Base-by-base conservation (phyloP, 2,113 vertebrate genomes). In the Urocynchramus pylzowi region DNA sequence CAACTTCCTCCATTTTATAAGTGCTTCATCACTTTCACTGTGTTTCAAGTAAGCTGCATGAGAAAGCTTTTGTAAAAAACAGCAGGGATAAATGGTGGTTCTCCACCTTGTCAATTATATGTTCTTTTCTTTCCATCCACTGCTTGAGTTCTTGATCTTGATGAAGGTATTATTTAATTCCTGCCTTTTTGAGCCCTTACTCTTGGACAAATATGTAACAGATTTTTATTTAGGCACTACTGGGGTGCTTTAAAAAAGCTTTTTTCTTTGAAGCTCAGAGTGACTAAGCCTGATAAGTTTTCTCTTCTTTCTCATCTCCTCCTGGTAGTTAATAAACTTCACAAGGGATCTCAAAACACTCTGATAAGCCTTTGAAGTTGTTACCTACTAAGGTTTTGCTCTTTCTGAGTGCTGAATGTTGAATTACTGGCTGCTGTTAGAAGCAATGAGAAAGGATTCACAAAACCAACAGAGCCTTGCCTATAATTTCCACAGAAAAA, bases 401-500 rank as follows among this genome's bases (percentile, higher is more conserved):
- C 59, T 92, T 87, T 96, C 33, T 87, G 71, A 82, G 69, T 50
- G 18, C 75, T 70, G 57, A 84, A 80, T 13, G 1, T 24, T 35
- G 67, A 97, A 47, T 64, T 90, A 61, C 74, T 68, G 57, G 60
- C 86, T 70, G 89, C 60, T 81, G 27, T 91, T 87, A 92, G 83
- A 87, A 78, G 45, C 75, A 28, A 74, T 63, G 71, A 52, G 84
- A 70, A 93, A 67, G 49, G 69, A 41, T 44, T 93, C 88, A 69
- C 52, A 87, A 88, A 93, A 60, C 64, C 0, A 0, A 53, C 56
- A 75, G 44, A 92, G 60, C 57, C 44, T 64, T 78, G 52, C 52
- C 79, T 95, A 20, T 90, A 81, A 94, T 89, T 95, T 96, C 68
- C 79, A 64, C 41, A 71, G 80, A 65, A 81, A 93, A 86, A 61